Evolutionary conservation across 1,140 invertebrate genomes (phyloP).

Genomic region (Eriocheir sinensis): DNA sequence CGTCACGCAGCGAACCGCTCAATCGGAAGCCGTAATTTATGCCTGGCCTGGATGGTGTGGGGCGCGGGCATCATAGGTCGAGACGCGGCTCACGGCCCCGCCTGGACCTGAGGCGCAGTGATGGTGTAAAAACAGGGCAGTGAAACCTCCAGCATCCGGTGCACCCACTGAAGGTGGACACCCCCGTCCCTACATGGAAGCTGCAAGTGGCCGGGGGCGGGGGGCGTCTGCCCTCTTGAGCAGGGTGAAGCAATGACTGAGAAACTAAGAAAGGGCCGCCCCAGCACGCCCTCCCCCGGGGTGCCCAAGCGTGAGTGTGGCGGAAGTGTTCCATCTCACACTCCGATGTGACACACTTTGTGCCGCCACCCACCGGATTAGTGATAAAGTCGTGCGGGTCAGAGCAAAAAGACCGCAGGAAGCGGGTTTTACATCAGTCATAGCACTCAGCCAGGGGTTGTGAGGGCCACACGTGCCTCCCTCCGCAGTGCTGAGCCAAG

Average conservation of each 20-base stretch:
- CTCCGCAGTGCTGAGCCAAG: background rate
- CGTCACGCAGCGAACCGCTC: background rate
- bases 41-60: background rate
- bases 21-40: background rate
- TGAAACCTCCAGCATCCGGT: background rate
- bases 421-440: background rate
- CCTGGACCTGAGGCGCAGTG: background rate
- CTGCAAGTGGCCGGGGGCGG: background rate
- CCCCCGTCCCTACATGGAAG: background rate
- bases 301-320: background rate
- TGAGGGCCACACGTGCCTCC: background rate
- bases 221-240: background rate
- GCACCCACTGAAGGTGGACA: background rate
- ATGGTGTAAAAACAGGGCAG: background rate
- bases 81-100: too few species aligned
- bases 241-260: background rate
- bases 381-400: background rate
- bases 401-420: background rate
- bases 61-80: background rate
- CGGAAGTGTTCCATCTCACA: background rate
- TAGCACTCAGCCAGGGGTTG: background rate
- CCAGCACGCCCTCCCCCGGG: background rate
- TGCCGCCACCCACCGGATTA: background rate
- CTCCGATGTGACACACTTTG: slow-evolving; percentile 14
- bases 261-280: background rate